A percentile compares a stretch with the other conserved stretches of the same genome.
phyloP scores from a whole-genome alignment of 2,113 vertebrate species.

The Seriola dumerili region DNA sequence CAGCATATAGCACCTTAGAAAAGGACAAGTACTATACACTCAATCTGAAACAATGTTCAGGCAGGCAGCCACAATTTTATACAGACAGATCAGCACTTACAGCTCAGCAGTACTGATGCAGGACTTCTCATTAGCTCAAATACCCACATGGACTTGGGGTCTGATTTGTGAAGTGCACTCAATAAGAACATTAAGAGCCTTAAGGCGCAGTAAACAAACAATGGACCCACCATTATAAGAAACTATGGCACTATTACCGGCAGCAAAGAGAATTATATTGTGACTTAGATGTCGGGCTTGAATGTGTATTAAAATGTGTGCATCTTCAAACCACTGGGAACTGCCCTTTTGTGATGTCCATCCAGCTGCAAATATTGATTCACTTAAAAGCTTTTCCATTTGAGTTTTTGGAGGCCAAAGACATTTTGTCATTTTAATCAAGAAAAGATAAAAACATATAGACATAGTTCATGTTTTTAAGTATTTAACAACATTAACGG shows the following conservation, averaged over 20 bases:
- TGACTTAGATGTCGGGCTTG: conserved; percentile 21
- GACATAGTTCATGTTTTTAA: not conserved
- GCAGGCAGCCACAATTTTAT: conserved; percentile 20
- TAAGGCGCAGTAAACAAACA: conserved; percentile 33
- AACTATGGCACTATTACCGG: not conserved
- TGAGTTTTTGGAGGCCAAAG: conserved; percentile 16
- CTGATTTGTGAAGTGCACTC: conserved; percentile 39
- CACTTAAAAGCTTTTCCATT: not conserved
- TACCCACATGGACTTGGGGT: conserved; percentile 27
- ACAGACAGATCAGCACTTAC: not conserved
- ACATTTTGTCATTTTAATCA: not conserved
- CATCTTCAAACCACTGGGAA: conserved; percentile 13
- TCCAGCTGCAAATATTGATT: conserved; percentile 1
- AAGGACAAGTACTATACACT: not conserved
- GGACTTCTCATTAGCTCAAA: conserved; percentile 30
- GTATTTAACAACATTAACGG: conserved; percentile 9
- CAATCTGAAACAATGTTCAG: conserved; percentile 1
- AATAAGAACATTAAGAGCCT: conserved; percentile 27
- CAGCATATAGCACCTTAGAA: not conserved
- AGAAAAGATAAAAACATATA: conserved; percentile 3
- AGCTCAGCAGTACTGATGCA: conserved; percentile 32
- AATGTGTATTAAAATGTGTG: not conserved
- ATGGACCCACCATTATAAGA: conserved; percentile 6
- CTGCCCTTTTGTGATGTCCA: not conserved
- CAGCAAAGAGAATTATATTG: conserved; percentile 38